Conservation (phyloP, 2,888 invertebrate species). For the Andrena hattorfiana region DNA sequence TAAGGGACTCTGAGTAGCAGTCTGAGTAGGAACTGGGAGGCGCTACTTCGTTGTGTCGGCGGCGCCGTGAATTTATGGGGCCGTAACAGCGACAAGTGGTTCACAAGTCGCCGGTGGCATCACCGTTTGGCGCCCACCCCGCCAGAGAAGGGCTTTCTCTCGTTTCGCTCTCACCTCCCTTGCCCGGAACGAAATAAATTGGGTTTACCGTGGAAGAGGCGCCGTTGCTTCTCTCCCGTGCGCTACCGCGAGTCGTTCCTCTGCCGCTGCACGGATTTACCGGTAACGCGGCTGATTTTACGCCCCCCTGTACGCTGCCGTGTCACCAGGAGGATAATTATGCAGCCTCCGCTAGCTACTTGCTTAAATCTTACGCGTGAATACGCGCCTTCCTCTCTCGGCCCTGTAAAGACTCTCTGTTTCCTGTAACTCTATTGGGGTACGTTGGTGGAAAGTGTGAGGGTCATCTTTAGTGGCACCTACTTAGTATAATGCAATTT, state of each 20-base stretch:
- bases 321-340: constrained; percentile 64
- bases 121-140: constrained; percentile 86
- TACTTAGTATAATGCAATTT: neutral
- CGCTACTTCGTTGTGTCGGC: constrained; percentile 70
- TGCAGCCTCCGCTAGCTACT: constrained; percentile 52
- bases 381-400: neutral
- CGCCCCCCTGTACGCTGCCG: constrained; percentile 31
- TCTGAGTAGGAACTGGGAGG: constrained; percentile 58
- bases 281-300: constrained; percentile 68
- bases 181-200: constrained; percentile 83
- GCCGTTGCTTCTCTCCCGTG: constrained; percentile 55
- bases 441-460: neutral
- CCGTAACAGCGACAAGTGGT: constrained; percentile 88
- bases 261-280: constrained; percentile 64
- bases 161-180: constrained; percentile 79
- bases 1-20: constrained; percentile 68
- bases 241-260: constrained; percentile 44
- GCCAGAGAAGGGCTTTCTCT: constrained; percentile 80
- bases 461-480: neutral
- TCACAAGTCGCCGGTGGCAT: constrained; percentile 88
- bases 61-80: constrained; percentile 87
- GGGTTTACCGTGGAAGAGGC: constrained; percentile 79
- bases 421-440: neutral
- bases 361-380: constrained; percentile 44
- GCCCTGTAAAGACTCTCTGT: neutral